Base-by-base conservation (phyloP, 64 coral and sea anemone species). In the Actinia equina region DNA sequence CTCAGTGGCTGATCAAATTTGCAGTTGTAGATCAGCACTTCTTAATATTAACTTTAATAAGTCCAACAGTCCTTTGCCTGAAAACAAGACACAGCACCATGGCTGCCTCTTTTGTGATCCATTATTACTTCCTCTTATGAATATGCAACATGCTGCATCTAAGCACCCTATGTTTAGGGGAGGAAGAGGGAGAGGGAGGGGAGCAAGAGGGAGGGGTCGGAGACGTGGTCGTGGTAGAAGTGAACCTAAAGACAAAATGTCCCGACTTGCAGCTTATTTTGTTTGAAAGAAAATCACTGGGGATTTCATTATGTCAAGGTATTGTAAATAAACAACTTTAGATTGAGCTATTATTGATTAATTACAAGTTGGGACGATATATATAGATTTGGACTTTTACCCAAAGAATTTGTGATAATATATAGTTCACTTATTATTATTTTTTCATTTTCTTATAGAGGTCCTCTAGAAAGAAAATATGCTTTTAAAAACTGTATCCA, bases 221-320 rank as follows among this genome's bases (percentile, higher is more conserved):
- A 90, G 93, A 52, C 86, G 97, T 65, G 93, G 96, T 15, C 83
- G 89, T 59, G 96, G 97, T 44, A 86, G 93, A 80, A 93, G 93
- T 49, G 74, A 84, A 71, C 97, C 97, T 26, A 99, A 99, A 81
- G 97, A 99, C 83, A 99, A 99, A 65, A 99, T 99, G 97, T 89
- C 97, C 14, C 97, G 93, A 69, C 53, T 99, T 18, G 97, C 88
- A 80, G 91, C 97, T 14, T 99, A 95, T 71, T 99, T 99, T 88
- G 88, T 99, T 9, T 99, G 45, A n/a, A 49, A 52, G 13, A 46
- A 49, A 65, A n/a, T 3, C 13, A 74, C 46, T 49, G 46, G 46
- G 46, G 2, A 49, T 49, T 49, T 6, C 7, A 49, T 49, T 49
- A 37, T 37, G 46, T 49, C 46, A 49, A 49, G 46, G 46, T 1